Conservation (phyloP, 1,140 invertebrate species). For the Aradophagus sp. region DNA sequence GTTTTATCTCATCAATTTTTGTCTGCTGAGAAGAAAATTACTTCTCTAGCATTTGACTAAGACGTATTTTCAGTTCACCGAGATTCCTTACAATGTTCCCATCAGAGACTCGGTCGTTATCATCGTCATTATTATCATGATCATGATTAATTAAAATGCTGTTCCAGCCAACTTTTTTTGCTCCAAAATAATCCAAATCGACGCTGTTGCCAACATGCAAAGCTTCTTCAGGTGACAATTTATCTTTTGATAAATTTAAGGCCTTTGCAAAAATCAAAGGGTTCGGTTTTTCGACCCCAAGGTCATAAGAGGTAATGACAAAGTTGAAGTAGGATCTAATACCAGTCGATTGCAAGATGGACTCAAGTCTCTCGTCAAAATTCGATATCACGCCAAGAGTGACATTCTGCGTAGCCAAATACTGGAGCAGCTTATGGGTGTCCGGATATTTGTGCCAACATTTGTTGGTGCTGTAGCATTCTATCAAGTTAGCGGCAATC, state of each 20-base stretch:
- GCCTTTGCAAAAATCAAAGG: constrained; percentile 84
- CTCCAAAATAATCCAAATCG: constrained; percentile 85
- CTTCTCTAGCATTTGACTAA: constrained; percentile 29
- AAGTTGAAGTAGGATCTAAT: constrained; percentile 85
- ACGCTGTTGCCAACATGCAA: constrained; percentile 89
- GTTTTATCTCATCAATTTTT: too few species aligned
- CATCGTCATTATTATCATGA: constrained; percentile 6
- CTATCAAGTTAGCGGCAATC: constrained; percentile 68
- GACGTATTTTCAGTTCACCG: constrained; percentile 57
- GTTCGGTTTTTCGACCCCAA: constrained; percentile 85
- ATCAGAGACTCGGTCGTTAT: constrained; percentile 21
- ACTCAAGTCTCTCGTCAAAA: constrained; percentile 86
- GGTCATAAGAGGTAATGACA: constrained; percentile 84
- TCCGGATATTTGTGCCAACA: constrained; percentile 84
- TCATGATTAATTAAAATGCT: constrained; percentile 78
- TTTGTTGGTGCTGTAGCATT: constrained; percentile 78
- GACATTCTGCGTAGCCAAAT: constrained; percentile 74
- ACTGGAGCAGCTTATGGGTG: constrained; percentile 78
- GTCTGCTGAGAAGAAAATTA: constrained; percentile 4
- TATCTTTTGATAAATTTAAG: constrained; percentile 72
- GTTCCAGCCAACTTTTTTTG: constrained; percentile 84
- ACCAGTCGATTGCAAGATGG: constrained; percentile 79
- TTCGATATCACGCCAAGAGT: constrained; percentile 89
- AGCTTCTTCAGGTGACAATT: constrained; percentile 77
- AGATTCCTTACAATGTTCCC: constrained; percentile 57